phyloP scores from a whole-genome alignment of 2,797 vertebrate species.

The Vultur gryphus region DNA sequence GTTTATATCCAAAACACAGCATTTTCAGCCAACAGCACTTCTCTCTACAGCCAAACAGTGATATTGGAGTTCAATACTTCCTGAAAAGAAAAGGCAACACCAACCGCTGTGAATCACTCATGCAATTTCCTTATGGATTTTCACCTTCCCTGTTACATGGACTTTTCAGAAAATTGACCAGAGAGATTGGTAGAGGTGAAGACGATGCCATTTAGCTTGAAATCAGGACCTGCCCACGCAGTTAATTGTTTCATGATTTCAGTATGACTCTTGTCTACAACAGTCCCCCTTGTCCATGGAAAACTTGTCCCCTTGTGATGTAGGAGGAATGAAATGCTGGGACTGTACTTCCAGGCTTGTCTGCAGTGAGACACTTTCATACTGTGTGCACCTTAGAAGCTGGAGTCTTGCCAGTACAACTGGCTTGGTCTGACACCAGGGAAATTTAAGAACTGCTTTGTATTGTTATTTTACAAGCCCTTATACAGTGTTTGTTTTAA shows the following conservation, averaged over 20 bases:
- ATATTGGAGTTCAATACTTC: neutral
- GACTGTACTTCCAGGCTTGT: neutral
- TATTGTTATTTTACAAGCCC: conserved; percentile 57
- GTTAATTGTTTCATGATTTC: neutral
- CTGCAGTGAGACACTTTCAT: neutral
- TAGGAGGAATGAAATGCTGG: neutral
- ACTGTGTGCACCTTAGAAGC: neutral
- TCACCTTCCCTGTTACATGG: neutral
- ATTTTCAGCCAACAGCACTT: neutral
- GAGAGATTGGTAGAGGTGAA: neutral
- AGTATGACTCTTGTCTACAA: neutral
- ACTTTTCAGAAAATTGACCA: neutral
- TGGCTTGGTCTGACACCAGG: neutral
- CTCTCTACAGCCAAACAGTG: neutral
- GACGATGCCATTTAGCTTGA: neutral
- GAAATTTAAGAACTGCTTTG: conserved; percentile 28
- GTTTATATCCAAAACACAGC: neutral
- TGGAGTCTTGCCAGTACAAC: neutral
- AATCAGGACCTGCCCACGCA: neutral
- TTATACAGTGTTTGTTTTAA: conserved; percentile 47
- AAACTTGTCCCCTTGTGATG: neutral
- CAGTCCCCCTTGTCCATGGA: neutral
- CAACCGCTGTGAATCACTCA: neutral
- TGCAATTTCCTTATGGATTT: neutral
- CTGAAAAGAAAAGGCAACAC: neutral